Base-by-base conservation (phyloP, 2,113 vertebrate species). In the Xenopus laevis region DNA sequence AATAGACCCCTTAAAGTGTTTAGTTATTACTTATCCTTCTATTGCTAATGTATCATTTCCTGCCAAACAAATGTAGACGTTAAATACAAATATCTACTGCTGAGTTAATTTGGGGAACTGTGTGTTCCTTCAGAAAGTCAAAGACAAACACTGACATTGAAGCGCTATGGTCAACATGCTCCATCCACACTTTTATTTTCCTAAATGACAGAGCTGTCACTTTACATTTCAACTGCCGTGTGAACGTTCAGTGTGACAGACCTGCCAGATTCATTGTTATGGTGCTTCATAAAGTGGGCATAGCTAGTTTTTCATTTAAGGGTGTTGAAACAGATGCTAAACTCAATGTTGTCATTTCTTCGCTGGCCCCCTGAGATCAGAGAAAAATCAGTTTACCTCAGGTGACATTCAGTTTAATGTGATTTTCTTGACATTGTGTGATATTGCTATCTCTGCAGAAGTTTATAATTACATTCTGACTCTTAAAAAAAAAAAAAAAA, bases 381-480 rank as follows among this genome's bases (percentile, higher is more conserved):
- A 63, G 18, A 47, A 57, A 18, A 69, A 45, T 64, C 16, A 64
- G 66, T 62, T 76, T 76, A 58, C 67, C 60, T 76, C 11, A 63
- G 67, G 74, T 76, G 67, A 70, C 66, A 27, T 70, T 76, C 59
- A 63, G 23, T 63, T 52, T 64, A 74, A 76, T 64, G 50, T 62
- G 21, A 70, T 76, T 63, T 64, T 70, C 66, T 64, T 77, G 74
- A 77, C 74, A 77, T 77, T 77, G 66, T 70, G 50, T 70, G 74
- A 70, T 70, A 64, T 64, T 77, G 47, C 66, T 68, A 20, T 70
- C 58, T 57, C 18, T 64, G 60, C 66, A 69, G n/a, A 76, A 76
- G 59, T 69, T 69, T 30, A 20, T n/a, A 76, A 67, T 20, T 67
- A 27, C 44, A 74, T 62, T 76, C 6, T 46, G 15, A 30, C 12